Evolutionary conservation across 2,888 invertebrate genomes (phyloP), one percentile per base, ranked within the genome.

Genomic region (Brachyptera risi): DNA sequence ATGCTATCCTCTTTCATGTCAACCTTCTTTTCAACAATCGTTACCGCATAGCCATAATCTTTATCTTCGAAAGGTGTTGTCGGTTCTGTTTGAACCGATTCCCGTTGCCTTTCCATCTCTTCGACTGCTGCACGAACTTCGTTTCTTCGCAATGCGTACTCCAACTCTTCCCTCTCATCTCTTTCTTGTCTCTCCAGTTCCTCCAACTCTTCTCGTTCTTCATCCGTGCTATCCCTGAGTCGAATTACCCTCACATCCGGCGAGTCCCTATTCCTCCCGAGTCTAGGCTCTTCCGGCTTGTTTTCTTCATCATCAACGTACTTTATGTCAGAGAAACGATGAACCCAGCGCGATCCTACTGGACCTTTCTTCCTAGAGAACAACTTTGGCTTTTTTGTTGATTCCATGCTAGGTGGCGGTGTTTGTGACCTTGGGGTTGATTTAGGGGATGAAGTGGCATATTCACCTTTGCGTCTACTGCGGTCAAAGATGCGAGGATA

Each of bases 401-500:
- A 27, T 2, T 17, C 51, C 51, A 51, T 51, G 31, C 21, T 21
- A 62, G 85, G 87, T 56, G 85, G 86, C 2, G 80, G 78, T 0
- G 85, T 72, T 26, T 72, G 58, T 3, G 59, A 59, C n/a, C 61
- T 40, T 31, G 85, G 83, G 1, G 83, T 82, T 27, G 82, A 65
- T 54, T 68, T 69, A 13, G 67, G 81, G 54, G 81, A 81, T 21
- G 81, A 80, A 3, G 80, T 80, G 68, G 79, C 80, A 62, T 72
- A 73, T 21, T 75, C 74, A 3, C 59, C 67, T 1, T 67, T 69
- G n/a, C 63, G 70, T 58, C 75, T 75, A 3, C 74, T 71, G 38
- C 71, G 73, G 17, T 75, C 76, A 65, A 78, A 76, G 40, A 91
- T 80, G 68, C 90, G 82, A 0, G 92, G 92, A 71, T 88, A 90